phyloP scores from a whole-genome alignment of 2,888 invertebrate species.

The Pemphredon lugubris region DNA sequence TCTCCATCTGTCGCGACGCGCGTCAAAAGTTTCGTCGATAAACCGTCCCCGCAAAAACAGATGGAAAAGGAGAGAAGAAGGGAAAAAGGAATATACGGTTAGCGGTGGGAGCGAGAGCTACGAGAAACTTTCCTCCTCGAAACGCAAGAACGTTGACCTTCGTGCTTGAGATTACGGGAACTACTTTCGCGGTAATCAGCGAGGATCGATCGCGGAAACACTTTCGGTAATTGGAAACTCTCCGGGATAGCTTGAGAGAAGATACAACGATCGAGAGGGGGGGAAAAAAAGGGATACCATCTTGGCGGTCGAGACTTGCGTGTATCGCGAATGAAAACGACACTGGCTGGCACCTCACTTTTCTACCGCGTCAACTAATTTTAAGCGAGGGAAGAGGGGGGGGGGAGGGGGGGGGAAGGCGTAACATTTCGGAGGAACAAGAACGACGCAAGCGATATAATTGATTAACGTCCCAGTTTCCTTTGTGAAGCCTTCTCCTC shows the following conservation, averaged over 20 bases:
- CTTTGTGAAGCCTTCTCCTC: slow-evolving; percentile 35
- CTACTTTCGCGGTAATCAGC: background rate
- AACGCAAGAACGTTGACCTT: slow-evolving; percentile 11
- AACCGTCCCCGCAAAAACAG: background rate
- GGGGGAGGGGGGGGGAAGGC: background rate
- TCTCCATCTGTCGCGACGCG: background rate
- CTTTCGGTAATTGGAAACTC: slow-evolving; percentile 26
- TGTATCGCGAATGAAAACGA: too few species aligned
- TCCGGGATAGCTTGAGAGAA: background rate
- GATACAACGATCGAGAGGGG: background rate
- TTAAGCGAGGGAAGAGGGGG: background rate
- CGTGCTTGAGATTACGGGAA: background rate
- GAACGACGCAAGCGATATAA: slow-evolving; percentile 16
- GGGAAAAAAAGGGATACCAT: too few species aligned
- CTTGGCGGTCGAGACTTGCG: too few species aligned
- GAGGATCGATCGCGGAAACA: slow-evolving; percentile 6
- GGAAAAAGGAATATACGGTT: too few species aligned
- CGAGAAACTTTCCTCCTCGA: slow-evolving; percentile 2
- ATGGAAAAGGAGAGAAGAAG: too few species aligned
- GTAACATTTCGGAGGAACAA: background rate
- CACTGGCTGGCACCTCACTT: too few species aligned
- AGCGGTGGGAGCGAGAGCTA: slow-evolving; percentile 1
- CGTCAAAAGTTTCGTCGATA: background rate
- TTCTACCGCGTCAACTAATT: slow-evolving; percentile 1
- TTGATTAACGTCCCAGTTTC: slow-evolving; percentile 42